phyloP scores from a whole-genome alignment of 1,140 invertebrate genomes.

The Drosophila micromelanica region DNA sequence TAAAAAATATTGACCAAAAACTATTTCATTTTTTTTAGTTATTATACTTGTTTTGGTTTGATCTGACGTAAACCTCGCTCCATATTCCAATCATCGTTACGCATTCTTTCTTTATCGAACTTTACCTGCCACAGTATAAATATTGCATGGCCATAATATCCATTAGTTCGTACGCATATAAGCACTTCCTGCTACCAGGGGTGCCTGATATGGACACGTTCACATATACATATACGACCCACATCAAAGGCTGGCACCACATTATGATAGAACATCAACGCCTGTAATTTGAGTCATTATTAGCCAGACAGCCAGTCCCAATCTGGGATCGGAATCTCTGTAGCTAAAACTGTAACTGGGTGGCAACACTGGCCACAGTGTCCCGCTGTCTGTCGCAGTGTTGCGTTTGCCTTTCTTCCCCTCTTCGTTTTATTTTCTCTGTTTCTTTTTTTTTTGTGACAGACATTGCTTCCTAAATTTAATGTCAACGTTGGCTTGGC shows the following conservation, averaged over 20 bases:
- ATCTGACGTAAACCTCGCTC: too few relatives aligned
- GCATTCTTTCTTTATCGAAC: too few relatives aligned
- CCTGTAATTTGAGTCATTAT: slow-evolving; percentile 53
- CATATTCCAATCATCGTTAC: too few relatives aligned
- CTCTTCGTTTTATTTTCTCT: not conserved
- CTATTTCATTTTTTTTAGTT: too few relatives aligned
- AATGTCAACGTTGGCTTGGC: slow-evolving; percentile 68
- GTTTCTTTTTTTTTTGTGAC: slow-evolving; percentile 42
- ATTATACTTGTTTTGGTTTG: too few relatives aligned
- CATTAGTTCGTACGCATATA: slow-evolving; percentile 1
- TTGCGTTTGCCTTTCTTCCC: slow-evolving; percentile 47
- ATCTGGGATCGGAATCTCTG: not conserved
- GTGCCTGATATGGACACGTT: not conserved
- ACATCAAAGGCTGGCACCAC: slow-evolving; percentile 60
- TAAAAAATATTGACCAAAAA: too few relatives aligned
- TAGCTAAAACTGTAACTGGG: slow-evolving; percentile 22
- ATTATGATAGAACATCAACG: slow-evolving; percentile 66
- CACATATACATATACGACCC: slow-evolving; percentile 37
- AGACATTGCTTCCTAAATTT: slow-evolving; percentile 75
- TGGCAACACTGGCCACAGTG: slow-evolving; percentile 9
- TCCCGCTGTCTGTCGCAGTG: slow-evolving; percentile 40
- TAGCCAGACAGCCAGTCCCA: slow-evolving; percentile 17
- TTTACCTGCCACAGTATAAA: too few relatives aligned
- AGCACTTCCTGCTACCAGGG: slow-evolving; percentile 6
- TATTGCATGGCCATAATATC: not conserved